Conservation (phyloP, 2,888 invertebrate genomes). For the Chymomyza procnemis region DNA sequence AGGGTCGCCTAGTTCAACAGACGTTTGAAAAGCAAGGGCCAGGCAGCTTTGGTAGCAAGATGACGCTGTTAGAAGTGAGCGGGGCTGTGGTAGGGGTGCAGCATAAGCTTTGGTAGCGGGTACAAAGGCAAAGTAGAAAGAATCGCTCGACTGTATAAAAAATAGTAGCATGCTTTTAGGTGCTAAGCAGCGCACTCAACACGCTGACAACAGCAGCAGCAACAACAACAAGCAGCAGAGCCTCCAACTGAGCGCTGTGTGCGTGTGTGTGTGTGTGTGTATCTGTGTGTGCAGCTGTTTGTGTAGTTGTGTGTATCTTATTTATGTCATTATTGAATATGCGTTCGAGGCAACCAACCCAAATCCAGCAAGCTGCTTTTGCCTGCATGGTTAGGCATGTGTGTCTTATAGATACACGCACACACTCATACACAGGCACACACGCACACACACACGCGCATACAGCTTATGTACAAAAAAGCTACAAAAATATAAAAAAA, state of each 20-base stretch:
- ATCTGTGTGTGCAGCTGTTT: conserved; percentile 23
- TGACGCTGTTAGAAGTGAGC: not conserved
- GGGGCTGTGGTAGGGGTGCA: not conserved
- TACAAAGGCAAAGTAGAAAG: not conserved
- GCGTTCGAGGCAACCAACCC: conserved; percentile 69
- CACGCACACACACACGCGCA: conserved; percentile 24
- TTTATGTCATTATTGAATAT: conserved; percentile 71
- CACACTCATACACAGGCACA: conserved; percentile 23
- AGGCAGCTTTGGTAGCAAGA: not conserved
- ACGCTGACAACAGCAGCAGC: conserved; percentile 4
- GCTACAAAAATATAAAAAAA: conserved; percentile 31
- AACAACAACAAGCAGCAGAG: not conserved
- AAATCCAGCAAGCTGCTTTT: conserved; percentile 46
- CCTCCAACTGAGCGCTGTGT: not conserved
- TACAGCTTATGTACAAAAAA: conserved; percentile 50
- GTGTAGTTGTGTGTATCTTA: conserved; percentile 43
- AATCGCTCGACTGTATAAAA: conserved; percentile 26
- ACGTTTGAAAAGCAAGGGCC: not conserved
- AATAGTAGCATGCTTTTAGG: conserved; percentile 69
- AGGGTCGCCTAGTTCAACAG: not conserved
- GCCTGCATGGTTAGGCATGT: conserved; percentile 50
- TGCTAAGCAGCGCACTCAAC: conserved; percentile 55
- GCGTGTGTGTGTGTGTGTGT: not conserved
- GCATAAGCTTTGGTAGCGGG: not conserved
- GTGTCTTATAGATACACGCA: conserved; percentile 43